These are phyloP conservation scores for Bathynomus jamesi DNA, from an alignment of 1,140 invertebrate genomes.

Conservation along the genomic window DNA sequence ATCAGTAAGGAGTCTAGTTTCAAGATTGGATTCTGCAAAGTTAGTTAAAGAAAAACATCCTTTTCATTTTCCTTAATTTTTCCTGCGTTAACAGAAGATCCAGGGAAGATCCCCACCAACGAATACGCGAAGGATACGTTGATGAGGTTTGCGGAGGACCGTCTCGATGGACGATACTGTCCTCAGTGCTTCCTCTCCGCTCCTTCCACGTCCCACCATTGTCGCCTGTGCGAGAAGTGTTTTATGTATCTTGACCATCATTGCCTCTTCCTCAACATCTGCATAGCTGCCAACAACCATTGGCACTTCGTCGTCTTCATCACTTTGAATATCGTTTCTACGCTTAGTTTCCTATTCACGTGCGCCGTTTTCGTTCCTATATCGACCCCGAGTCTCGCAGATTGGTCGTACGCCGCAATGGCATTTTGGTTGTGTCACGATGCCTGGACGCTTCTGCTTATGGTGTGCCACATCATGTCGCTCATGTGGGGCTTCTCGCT, in stretches of 20 bases:
- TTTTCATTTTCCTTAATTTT: background rate
- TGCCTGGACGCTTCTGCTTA: slow-evolving; percentile 21
- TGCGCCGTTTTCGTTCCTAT: too few relatives aligned
- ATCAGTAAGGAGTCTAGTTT: too few relatives aligned
- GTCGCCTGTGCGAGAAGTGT: slow-evolving; percentile 19
- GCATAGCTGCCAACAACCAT: slow-evolving; percentile 22
- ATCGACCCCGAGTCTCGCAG: too few relatives aligned
- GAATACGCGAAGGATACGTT: slow-evolving; percentile 16
- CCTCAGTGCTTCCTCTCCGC: slow-evolving; percentile 22
- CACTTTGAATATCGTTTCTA: slow-evolving; percentile 13
- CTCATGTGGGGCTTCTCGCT: slow-evolving; percentile 19
- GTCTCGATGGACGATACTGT: slow-evolving; percentile 20
- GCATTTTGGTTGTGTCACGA: slow-evolving; percentile 15
- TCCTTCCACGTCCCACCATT: slow-evolving; percentile 21
- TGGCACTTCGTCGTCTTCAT: slow-evolving; percentile 24
- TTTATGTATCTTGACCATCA: slow-evolving; percentile 24
- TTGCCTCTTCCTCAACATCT: slow-evolving; percentile 26
- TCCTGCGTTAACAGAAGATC: slow-evolving; percentile 16
- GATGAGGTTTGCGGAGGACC: slow-evolving; percentile 15
- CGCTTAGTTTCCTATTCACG: slow-evolving; percentile 9
- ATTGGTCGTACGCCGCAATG: background rate
- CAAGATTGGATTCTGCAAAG: too few relatives aligned
- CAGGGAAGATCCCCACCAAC: slow-evolving; percentile 17
- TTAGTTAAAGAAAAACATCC: too few relatives aligned
- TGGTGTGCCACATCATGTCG: slow-evolving; percentile 16